Conservation (phyloP, 2,797 vertebrate genomes). For the Craterocephalus amniculus region DNA sequence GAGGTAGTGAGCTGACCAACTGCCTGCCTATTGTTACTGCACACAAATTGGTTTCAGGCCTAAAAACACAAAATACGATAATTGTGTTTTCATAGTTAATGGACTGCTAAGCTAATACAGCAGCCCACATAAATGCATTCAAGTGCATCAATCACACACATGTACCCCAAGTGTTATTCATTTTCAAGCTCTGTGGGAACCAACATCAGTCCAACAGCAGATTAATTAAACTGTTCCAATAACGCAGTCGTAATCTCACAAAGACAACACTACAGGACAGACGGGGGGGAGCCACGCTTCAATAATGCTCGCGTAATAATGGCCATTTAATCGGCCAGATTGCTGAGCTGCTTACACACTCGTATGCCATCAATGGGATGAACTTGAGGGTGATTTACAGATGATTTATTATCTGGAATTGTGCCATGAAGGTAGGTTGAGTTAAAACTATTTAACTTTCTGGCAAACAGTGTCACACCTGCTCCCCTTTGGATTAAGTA, state of each 20-base stretch:
- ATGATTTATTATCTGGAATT: slow-evolving; percentile 71
- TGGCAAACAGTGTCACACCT: slow-evolving; percentile 42
- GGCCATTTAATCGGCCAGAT: slow-evolving; percentile 68
- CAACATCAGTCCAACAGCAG: slow-evolving; percentile 61
- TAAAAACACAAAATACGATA: slow-evolving; percentile 25
- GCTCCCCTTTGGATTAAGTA: slow-evolving; percentile 35
- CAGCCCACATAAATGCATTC: slow-evolving; percentile 40
- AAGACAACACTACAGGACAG: slow-evolving; percentile 75
- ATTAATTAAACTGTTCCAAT: slow-evolving; percentile 80
- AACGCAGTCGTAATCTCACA: slow-evolving; percentile 72
- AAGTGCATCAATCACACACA: slow-evolving; percentile 36
- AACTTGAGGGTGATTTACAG: slow-evolving; percentile 58
- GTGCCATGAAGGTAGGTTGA: slow-evolving; percentile 37
- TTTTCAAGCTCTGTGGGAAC: slow-evolving; percentile 71
- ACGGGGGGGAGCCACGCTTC: slow-evolving; percentile 71
- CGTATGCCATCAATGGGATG: slow-evolving; percentile 42
- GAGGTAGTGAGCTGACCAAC: background rate
- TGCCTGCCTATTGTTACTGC: background rate
- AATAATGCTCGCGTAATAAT: slow-evolving; percentile 74
- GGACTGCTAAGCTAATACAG: slow-evolving; percentile 33
- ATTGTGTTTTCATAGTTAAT: slow-evolving; percentile 54
- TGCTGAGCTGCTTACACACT: slow-evolving; percentile 59
- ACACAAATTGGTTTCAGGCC: slow-evolving; percentile 25
- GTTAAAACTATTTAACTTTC: slow-evolving; percentile 56
- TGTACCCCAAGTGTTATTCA: slow-evolving; percentile 56